Evolutionary conservation across 2,113 vertebrate species (phyloP).

Genomic region (Columba janthina): DNA sequence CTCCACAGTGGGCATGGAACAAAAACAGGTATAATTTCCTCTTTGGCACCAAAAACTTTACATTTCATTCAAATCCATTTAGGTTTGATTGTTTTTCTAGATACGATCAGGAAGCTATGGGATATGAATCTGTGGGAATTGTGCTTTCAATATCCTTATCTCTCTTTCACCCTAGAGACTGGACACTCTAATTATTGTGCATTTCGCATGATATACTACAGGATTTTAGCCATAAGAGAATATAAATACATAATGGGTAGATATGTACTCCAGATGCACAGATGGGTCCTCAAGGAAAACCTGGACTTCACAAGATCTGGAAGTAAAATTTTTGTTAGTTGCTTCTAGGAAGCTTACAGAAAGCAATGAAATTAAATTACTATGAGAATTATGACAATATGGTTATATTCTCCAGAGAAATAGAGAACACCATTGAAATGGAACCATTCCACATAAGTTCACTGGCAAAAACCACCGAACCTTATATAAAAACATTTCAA

Average conservation of each 20-base stretch:
- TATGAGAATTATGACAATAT: neutral
- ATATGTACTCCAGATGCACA: neutral
- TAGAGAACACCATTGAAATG: neutral
- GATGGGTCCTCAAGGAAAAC: neutral
- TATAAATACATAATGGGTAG: neutral
- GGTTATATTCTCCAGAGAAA: neutral
- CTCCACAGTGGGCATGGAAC: neutral
- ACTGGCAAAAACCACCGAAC: neutral
- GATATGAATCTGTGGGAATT: neutral
- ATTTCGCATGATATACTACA: neutral
- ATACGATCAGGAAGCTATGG: neutral
- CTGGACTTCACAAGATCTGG: neutral
- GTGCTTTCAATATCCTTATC: rapidly evolving
- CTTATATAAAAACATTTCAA: neutral
- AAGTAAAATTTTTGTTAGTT: neutral
- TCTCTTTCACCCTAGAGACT: neutral
- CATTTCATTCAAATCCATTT: neutral
- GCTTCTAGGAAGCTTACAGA: neutral
- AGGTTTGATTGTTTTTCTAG: neutral
- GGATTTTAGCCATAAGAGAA: neutral
- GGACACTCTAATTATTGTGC: neutral
- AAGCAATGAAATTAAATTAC: neutral
- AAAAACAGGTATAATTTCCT: neutral
- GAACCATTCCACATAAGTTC: neutral
- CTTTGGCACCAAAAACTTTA: neutral